A percentile compares a stretch with the other conserved stretches of the same genome.
Conservation (phyloP, 1,140 invertebrate species). For the Dryas iulia region DNA sequence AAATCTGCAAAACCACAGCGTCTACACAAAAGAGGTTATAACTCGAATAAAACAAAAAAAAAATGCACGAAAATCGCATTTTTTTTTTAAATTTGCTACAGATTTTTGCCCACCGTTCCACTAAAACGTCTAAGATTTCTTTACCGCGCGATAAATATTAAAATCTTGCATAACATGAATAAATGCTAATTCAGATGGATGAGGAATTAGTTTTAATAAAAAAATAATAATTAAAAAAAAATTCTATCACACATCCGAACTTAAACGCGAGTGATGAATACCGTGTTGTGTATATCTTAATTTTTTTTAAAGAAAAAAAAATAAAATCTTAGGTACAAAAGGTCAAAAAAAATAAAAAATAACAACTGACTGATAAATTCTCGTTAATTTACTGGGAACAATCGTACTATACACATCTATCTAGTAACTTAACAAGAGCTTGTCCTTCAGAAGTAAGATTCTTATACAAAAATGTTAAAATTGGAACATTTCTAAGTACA, state of each 20-base stretch:
- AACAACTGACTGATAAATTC: not conserved
- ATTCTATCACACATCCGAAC: conserved; percentile 48
- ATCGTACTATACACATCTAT: not conserved
- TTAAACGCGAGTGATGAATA: conserved; percentile 21
- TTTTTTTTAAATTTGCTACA: not conserved
- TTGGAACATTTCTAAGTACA: no score
- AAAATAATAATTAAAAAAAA: conserved; percentile 21
- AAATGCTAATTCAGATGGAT: conserved; percentile 56
- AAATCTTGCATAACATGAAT: conserved; percentile 53
- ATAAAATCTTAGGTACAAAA: not conserved
- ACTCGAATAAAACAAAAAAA: no score
- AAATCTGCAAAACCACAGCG: not conserved
- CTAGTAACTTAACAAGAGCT: no score
- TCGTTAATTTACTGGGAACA: not conserved
- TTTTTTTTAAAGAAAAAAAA: conserved; percentile 13
- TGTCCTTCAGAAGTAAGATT: no score
- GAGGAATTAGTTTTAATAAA: conserved; percentile 41
- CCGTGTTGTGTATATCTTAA: conserved; percentile 23
- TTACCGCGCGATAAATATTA: conserved; percentile 41
- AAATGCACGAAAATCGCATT: not conserved
- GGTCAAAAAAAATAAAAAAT: not conserved
- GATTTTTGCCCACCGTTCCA: conserved; percentile 15
- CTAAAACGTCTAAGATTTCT: conserved; percentile 13
- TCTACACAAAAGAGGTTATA: not conserved
- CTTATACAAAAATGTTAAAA: no score